Base-by-base conservation (phyloP, 1,140 invertebrate genomes). In the Drosophila ficusphila region DNA sequence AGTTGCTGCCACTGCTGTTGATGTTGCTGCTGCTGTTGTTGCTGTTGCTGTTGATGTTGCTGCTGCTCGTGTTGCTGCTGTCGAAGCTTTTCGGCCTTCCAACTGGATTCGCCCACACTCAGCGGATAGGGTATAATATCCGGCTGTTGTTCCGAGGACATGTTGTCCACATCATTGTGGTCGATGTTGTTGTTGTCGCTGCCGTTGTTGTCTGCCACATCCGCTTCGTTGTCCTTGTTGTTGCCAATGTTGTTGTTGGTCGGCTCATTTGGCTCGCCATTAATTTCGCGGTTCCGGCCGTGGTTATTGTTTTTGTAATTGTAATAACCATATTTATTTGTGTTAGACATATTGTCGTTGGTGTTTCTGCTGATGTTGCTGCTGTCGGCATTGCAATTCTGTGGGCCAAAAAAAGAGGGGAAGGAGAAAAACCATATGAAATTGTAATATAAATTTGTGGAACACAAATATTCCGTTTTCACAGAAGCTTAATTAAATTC, bases 71-170 rank as follows among this genome's bases (percentile, higher is more conserved):
- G 46, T 11, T 70, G 44, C 38, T 73, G 54, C 41, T 60, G 53
- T 21, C 44, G 68, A 9, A 71, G 71, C 29, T 76, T 79, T 41
- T 71, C 78, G 52, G 58, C 57, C 47, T 76, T 74, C 82, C 78
- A 82, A 57, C 74, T 88, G 42, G 68, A 78, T 51, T 81, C 77
- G 48, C 76, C 85, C 54, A 81, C 77, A 38, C 86, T 65, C 41
- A 79, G 44, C 29, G 89, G 89, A 82, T 90, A 90, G 44, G 89
- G 89, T 78, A 90, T 90, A 6, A 90, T 90, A 56, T 90, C 89
- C 23, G 89, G 89, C 46, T 90, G 89, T 48, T 76, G 75, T 71
- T 90, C 89, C 48, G 79, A 58, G 12, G 81, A 86, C 31, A 74
- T 76, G 42, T 46, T 76, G 57, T 61, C 71, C 16, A 77, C 68